phyloP scores from a whole-genome alignment of 2,113 vertebrate species.

The Colossoma macropomum region DNA sequence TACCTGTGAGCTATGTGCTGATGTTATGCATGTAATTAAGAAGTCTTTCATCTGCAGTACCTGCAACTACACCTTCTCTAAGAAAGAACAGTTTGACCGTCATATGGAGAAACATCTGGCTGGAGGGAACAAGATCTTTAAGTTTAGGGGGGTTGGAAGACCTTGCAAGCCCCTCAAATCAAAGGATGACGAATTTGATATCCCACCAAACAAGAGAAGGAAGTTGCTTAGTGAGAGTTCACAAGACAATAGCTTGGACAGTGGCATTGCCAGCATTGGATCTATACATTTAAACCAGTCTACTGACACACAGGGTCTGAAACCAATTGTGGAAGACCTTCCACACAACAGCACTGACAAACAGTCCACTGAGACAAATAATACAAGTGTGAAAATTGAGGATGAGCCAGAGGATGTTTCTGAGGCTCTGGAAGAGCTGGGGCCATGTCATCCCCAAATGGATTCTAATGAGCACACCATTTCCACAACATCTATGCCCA shows the following conservation, averaged over 20 bases:
- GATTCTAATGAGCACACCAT: conserved; percentile 66
- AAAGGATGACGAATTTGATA: conserved; percentile 77
- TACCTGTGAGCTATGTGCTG: conserved; percentile 93
- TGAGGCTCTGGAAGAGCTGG: conserved; percentile 67
- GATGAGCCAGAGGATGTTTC: conserved; percentile 77
- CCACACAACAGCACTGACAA: conserved; percentile 58
- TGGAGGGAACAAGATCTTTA: conserved; percentile 85
- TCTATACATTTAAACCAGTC: conserved; percentile 60
- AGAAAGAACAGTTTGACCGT: conserved; percentile 96
- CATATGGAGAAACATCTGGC: conserved; percentile 97
- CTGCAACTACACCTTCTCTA: conserved; percentile 98
- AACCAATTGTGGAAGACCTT: conserved; percentile 66
- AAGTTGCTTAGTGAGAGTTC: conserved; percentile 69
- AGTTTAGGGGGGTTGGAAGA: conserved; percentile 88
- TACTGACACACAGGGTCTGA: conserved; percentile 62
- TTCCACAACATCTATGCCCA: conserved; percentile 67
- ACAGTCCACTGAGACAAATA: conserved; percentile 54
- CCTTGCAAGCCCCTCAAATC: conserved; percentile 71
- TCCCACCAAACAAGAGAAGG: conserved; percentile 80
- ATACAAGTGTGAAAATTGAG: conserved; percentile 75
- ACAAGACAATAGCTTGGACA: conserved; percentile 75
- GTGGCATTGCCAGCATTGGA: conserved; percentile 62
- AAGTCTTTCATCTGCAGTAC: conserved; percentile 98
- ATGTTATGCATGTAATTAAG: conserved; percentile 95
- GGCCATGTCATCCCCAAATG: conserved; percentile 64